Conservation (phyloP, 23 tunicate genomes). For the Clavelina lepadiformis region DNA sequence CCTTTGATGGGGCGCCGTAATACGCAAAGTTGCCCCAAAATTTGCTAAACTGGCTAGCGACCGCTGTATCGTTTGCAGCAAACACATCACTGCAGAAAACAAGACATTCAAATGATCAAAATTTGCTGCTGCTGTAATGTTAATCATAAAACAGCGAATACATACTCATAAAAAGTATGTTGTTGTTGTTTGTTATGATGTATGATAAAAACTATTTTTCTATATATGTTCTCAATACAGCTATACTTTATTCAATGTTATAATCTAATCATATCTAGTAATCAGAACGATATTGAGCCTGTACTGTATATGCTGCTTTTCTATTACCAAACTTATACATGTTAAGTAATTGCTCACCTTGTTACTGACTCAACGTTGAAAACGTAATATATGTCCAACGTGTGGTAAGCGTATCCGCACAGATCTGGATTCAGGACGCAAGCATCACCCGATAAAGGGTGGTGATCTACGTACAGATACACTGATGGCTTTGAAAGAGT, state of each 20-base stretch:
- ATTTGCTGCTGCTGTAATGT: too few species aligned
- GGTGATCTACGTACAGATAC: conserved; percentile 27
- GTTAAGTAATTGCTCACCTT: conserved; percentile 1
- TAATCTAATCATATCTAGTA: too few species aligned
- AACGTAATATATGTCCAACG: conserved; percentile 22
- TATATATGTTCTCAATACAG: too few species aligned
- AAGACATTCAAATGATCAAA: too few species aligned
- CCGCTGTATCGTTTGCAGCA: conserved; percentile 16
- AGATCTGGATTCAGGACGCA: conserved; percentile 4
- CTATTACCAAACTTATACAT: not conserved
- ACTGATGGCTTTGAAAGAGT: conserved; percentile 5
- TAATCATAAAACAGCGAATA: too few species aligned
- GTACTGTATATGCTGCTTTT: too few species aligned
- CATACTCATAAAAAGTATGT: too few species aligned
- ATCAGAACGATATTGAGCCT: too few species aligned
- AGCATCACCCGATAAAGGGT: conserved; percentile 8
- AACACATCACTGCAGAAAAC: conserved; percentile 12
- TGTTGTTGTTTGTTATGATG: too few species aligned
- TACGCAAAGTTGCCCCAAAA: conserved; percentile 49
- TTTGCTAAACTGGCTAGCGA: conserved; percentile 4
- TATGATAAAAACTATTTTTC: too few species aligned
- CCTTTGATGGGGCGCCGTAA: conserved; percentile 14
- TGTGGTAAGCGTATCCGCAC: conserved; percentile 45
- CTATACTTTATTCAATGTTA: too few species aligned
- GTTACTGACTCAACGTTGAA: conserved; percentile 17